These are phyloP conservation scores for Thaumatotibia leucotreta DNA, from an alignment of 1,140 invertebrate species.

Conservation along the genomic window DNA sequence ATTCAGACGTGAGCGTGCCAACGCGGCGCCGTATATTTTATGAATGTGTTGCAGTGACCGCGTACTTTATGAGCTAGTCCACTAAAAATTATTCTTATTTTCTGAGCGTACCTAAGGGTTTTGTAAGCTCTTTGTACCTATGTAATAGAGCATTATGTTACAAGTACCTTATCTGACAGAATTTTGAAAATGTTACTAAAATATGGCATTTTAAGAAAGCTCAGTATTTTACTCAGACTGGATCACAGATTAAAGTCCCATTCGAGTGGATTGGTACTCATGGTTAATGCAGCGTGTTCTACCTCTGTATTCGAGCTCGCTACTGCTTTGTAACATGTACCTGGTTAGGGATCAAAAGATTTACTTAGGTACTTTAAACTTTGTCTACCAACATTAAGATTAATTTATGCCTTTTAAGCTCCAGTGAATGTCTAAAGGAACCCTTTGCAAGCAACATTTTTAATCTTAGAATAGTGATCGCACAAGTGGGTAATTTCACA, in stretches of 20 bases:
- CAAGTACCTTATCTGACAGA: too few species aligned
- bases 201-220: background rate
- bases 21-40: background rate
- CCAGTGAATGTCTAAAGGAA: background rate
- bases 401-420: background rate
- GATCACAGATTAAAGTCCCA: background rate
- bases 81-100: background rate
- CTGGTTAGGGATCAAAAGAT: background rate
- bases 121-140: too few species aligned
- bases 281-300: background rate
- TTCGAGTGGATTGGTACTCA: background rate
- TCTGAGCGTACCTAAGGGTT: too few species aligned
- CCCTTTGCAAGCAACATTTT: background rate
- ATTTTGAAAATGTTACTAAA: background rate
- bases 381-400: background rate
- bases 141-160: too few species aligned
- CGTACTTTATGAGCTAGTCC: background rate
- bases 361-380: background rate
- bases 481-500: too few species aligned
- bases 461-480: too few species aligned
- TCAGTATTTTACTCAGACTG: background rate
- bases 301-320: background rate
- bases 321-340: background rate
- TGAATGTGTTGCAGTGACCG: background rate
- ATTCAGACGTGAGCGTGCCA: background rate